Evolutionary conservation across 2,113 vertebrate genomes (phyloP).

Genomic region (Anhinga anhinga): DNA sequence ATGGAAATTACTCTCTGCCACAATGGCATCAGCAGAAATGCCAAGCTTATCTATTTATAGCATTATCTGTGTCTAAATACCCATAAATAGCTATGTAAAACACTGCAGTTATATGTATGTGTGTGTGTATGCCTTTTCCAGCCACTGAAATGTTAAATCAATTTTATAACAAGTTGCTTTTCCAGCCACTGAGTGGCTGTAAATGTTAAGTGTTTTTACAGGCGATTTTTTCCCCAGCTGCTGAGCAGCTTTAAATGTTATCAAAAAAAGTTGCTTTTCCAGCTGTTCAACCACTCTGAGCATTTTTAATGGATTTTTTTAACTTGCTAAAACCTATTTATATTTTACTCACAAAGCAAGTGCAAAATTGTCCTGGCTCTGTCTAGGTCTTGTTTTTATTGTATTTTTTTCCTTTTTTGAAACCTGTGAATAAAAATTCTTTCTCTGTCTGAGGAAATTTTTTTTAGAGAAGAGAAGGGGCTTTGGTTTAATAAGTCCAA

Average conservation of each 20-base stretch:
- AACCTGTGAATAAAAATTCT: conserved; percentile 76
- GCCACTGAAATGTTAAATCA: conserved; percentile 78
- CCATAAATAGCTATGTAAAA: conserved; percentile 71
- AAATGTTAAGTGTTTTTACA: conserved; percentile 84
- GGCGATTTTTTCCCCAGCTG: conserved; percentile 75
- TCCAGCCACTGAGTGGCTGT: conserved; percentile 79
- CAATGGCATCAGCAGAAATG: conserved; percentile 28
- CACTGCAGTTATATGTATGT: conserved; percentile 33
- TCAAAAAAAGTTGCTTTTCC: conserved; percentile 68
- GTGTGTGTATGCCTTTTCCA: conserved; percentile 73
- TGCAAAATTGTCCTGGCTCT: conserved; percentile 76
- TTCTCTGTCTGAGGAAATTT: conserved; percentile 47
- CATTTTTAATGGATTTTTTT: conserved; percentile 73
- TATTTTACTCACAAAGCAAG: conserved; percentile 80
- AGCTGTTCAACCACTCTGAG: conserved; percentile 74
- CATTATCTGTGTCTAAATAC: conserved; percentile 46
- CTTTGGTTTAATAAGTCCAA: conserved; percentile 76
- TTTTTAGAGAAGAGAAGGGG: conserved; percentile 38
- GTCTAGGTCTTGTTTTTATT: conserved; percentile 75
- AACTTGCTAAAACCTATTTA: conserved; percentile 77
- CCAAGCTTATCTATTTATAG: conserved; percentile 54
- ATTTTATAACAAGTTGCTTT: conserved; percentile 81
- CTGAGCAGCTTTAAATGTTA: conserved; percentile 75
- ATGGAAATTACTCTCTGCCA: conserved; percentile 49
- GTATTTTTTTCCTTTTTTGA: conserved; percentile 46